Percentiles rank a stretch among this genome's conserved stretches.
phyloP scores from a whole-genome alignment of 2,113 vertebrate genomes.

The Baryphthengus martii region DNA sequence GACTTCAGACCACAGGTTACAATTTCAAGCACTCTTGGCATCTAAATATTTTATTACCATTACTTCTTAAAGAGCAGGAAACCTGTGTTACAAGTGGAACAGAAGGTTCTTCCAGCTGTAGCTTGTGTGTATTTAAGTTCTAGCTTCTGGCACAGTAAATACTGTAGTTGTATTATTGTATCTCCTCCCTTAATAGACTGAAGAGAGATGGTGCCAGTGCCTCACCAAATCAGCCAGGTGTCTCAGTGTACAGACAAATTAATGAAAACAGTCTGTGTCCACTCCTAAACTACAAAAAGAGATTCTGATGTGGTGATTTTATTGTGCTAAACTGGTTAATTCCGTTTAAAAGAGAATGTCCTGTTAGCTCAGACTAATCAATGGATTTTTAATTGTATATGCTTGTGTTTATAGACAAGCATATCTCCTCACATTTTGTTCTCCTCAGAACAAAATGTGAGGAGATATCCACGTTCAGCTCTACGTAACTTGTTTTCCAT shows the following conservation, averaged over 20 bases:
- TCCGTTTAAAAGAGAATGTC: not conserved
- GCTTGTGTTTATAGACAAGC: accelerated
- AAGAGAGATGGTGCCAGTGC: not conserved
- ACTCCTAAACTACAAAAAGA: not conserved
- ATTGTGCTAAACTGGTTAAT: not conserved
- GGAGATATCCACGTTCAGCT: not conserved
- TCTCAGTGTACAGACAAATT: not conserved
- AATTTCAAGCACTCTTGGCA: not conserved
- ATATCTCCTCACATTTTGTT: too few relatives aligned
- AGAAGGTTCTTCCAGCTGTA: not conserved
- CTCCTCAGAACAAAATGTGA: not conserved
- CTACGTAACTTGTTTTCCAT: not conserved
- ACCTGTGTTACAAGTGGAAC: not conserved
- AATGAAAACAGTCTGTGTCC: not conserved
- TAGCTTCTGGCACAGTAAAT: not conserved
- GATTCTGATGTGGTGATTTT: not conserved
- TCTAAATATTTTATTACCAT: not conserved
- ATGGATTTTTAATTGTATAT: not conserved
- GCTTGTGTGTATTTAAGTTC: not conserved
- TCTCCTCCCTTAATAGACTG: not conserved
- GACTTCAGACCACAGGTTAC: not conserved
- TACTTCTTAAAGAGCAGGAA: not conserved
- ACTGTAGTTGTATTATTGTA: not conserved
- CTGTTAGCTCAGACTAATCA: not conserved
- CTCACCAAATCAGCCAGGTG: not conserved